A percentile compares a stretch with the other conserved stretches of the same genome.
These are phyloP conservation scores for Lordiphosa clarofinis DNA, from an alignment of 1,140 invertebrate species.

Conservation along the genomic window DNA sequence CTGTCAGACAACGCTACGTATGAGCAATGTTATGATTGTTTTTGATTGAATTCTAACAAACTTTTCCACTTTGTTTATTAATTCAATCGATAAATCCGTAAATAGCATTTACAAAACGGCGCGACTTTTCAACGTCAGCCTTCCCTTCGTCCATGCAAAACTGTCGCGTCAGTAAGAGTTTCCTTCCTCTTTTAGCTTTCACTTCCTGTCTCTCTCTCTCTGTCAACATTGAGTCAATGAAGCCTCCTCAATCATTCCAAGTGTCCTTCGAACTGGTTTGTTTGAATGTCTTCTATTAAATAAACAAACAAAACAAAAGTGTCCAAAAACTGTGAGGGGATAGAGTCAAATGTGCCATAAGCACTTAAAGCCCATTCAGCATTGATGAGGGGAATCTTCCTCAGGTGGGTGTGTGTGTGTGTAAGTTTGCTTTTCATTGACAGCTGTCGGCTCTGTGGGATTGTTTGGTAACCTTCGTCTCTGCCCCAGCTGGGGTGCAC, in stretches of 20 bases:
- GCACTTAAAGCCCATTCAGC: slow-evolving; percentile 40
- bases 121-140: slow-evolving; percentile 56
- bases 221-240: not conserved
- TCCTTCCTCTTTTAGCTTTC: slow-evolving; percentile 18
- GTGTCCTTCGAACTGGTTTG: slow-evolving; percentile 19
- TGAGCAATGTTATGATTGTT: not conserved
- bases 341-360: slow-evolving; percentile 47
- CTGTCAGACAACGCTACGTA: no score
- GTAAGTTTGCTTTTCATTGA: slow-evolving; percentile 20
- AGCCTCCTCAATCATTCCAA: slow-evolving; percentile 7
- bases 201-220: slow-evolving; percentile 17
- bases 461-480: slow-evolving; percentile 3
- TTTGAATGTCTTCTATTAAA: slow-evolving; percentile 52
- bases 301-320: slow-evolving; percentile 58
- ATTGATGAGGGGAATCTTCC: slow-evolving; percentile 18
- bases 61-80: slow-evolving; percentile 24
- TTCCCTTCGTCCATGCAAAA: slow-evolving; percentile 7
- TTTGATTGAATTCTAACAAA: slow-evolving; percentile 6
- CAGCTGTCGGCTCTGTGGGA: slow-evolving; percentile 37
- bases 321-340: slow-evolving; percentile 23
- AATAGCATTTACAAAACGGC: slow-evolving; percentile 60
- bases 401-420: slow-evolving; percentile 22
- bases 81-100: slow-evolving; percentile 67
- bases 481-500: slow-evolving; percentile 26
- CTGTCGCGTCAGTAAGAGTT: slow-evolving; percentile 27